Base-by-base conservation (phyloP, 2,888 invertebrate species). In the Platycheirus albimanus region DNA sequence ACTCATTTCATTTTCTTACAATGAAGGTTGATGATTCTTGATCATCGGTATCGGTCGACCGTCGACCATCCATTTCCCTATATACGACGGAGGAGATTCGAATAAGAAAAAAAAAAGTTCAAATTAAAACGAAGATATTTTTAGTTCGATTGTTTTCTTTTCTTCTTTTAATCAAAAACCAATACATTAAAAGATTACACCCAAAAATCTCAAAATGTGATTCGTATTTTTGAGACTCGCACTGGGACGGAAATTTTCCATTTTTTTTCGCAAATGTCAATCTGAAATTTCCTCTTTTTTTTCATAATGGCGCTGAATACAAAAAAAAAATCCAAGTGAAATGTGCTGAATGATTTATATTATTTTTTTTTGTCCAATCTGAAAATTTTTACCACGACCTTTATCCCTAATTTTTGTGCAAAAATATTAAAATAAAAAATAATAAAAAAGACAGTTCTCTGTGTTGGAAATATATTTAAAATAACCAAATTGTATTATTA, bases 331-430 rank as follows among this genome's bases (percentile, higher is more conserved):
- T 45, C 52, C 45, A 74, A 74, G 79, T 79, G 79, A 79, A 74
- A 63, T 80, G 75, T 80, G 80, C 80, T 80, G 80, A 80, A 80
- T 80, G 20, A 61, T 58, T 72, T 69, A 38, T 58, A 63, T 78
- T 75, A 24, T 72, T 51, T 66, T 74, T n/a, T n/a, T n/a, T n/a
- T n/a, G n/a, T 47, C 75, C 67, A 61, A 41, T 67, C 30, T 38
- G 58, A 72, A 61, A 71, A 66, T 58, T 36, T n/a, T 54, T 61
- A 72, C 66, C 79, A 74, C 79, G 74, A 74, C 79, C 64, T 80
- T 75, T 80, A 75, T 63, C 41, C 51, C 28, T 54, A 8, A 20
- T 70, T 76, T 75, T 69, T 49, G 63, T 64, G 63, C 74, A 51
- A 56, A 38, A 58, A 56, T 11, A 36, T 36, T 11, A 3, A 36